Conservation (phyloP, 2,888 invertebrate species). For the Agrotis ipsilon region DNA sequence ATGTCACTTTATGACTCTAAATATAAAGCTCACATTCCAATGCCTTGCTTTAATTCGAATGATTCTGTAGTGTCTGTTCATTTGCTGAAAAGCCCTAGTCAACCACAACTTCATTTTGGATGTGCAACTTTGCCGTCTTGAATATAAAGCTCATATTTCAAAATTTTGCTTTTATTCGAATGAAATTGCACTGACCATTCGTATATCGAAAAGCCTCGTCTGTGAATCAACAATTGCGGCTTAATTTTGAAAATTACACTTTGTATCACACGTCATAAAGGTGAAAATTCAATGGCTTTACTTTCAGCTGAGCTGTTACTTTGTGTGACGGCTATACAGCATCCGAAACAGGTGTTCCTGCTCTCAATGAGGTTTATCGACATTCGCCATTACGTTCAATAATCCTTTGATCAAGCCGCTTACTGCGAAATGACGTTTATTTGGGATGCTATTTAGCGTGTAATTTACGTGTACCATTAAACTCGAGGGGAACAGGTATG, state of each 20-base stretch:
- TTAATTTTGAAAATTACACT: no score
- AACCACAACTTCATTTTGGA: background rate
- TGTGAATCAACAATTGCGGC: no score
- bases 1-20: background rate
- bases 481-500: background rate
- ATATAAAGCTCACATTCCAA: slow-evolving; percentile 4
- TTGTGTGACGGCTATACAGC: background rate
- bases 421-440: slow-evolving; percentile 30
- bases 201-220: no score
- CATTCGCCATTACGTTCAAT: slow-evolving; percentile 11
- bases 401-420: slow-evolving; percentile 33
- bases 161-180: no score
- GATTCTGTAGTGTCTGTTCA: no score
- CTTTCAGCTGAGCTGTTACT: background rate
- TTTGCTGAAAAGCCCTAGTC: no score
- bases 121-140: background rate
- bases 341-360: slow-evolving; percentile 27
- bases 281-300: no score
- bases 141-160: slow-evolving; percentile 1
- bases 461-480: background rate
- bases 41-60: background rate
- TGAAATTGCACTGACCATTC: no score
- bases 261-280: no score
- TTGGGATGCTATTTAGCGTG: slow-evolving; percentile 1
- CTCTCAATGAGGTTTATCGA: slow-evolving; percentile 32